Conservation (phyloP, 1,140 invertebrate species). For the Adelges cooleyi region DNA sequence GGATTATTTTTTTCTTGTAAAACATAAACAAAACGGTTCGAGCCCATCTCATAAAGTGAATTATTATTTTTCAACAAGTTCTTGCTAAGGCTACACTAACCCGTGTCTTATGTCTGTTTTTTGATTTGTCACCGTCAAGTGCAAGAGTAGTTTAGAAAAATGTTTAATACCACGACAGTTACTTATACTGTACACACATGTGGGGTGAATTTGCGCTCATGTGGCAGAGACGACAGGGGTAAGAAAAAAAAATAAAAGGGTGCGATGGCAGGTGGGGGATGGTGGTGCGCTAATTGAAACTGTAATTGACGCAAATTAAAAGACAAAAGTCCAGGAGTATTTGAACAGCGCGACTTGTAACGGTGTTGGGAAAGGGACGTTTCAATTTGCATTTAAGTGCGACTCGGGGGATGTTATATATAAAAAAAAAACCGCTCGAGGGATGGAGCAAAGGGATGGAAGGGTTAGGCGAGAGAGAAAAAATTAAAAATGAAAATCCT, state of each 20-base stretch:
- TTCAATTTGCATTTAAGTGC: constrained; percentile 26
- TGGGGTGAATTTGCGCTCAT: neutral
- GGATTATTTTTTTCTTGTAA: too few species aligned
- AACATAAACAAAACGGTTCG: too few species aligned
- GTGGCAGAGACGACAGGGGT: neutral
- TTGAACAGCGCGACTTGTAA: constrained; percentile 15
- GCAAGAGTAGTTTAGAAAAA: neutral
- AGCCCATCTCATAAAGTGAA: too few species aligned
- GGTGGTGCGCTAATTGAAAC: constrained; percentile 16
- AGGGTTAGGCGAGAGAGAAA: neutral
- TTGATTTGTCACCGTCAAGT: too few species aligned
- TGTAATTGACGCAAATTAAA: constrained; percentile 27
- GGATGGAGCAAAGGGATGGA: neutral
- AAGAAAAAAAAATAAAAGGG: too few species aligned
- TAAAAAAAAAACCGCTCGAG: neutral
- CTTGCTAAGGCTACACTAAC: too few species aligned
- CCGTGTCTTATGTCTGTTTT: too few species aligned
- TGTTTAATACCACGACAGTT: constrained; percentile 5
- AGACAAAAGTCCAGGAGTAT: constrained; percentile 27
- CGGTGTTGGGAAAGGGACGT: neutral
- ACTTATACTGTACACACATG: neutral
- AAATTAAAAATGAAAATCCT: constrained; percentile 11
- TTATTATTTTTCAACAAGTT: too few species aligned
- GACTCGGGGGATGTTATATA: neutral
- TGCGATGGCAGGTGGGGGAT: neutral